Conservation (phyloP, 2,888 invertebrate genomes). For the Cantharis nigra region DNA sequence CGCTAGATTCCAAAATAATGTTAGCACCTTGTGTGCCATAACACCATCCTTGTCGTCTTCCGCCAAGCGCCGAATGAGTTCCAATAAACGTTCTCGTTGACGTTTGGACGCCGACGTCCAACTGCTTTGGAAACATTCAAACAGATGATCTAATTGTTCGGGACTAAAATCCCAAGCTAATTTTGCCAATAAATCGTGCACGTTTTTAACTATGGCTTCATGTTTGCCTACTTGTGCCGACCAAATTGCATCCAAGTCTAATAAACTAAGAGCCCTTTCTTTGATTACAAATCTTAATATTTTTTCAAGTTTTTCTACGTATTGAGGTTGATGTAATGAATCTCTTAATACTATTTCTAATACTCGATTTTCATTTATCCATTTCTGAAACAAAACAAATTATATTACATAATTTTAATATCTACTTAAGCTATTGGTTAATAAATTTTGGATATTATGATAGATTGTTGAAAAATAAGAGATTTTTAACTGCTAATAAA, state of each 20-base stretch:
- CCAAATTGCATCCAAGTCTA: slow-evolving; percentile 95
- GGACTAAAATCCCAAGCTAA: slow-evolving; percentile 98
- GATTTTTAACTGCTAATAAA: too few species aligned
- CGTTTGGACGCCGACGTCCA: slow-evolving; percentile 96
- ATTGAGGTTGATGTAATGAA: slow-evolving; percentile 95
- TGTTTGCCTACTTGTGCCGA: slow-evolving; percentile 96
- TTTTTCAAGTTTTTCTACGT: slow-evolving; percentile 96
- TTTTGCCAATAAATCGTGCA: slow-evolving; percentile 94
- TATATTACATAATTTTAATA: background rate
- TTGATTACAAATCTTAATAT: slow-evolving; percentile 97
- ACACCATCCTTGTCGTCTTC: slow-evolving; percentile 99
- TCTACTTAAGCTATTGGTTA: too few species aligned
- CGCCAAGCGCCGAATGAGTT: slow-evolving; percentile 91
- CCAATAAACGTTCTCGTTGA: slow-evolving; percentile 92
- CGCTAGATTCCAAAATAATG: slow-evolving; percentile 94
- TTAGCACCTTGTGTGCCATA: slow-evolving; percentile 96
- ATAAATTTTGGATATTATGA: too few species aligned
- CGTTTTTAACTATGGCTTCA: slow-evolving; percentile 97
- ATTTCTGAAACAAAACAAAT: slow-evolving; percentile 64
- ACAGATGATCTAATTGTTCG: slow-evolving; percentile 94
- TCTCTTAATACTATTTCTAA: slow-evolving; percentile 93
- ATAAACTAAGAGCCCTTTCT: slow-evolving; percentile 83
- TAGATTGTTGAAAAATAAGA: too few species aligned
- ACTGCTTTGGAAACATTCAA: slow-evolving; percentile 92
- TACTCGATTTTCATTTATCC: slow-evolving; percentile 96